Percentiles rank a stretch among this genome's conserved stretches.
Conservation (phyloP, 1,140 invertebrate genomes). For the Drosophila elegans region DNA sequence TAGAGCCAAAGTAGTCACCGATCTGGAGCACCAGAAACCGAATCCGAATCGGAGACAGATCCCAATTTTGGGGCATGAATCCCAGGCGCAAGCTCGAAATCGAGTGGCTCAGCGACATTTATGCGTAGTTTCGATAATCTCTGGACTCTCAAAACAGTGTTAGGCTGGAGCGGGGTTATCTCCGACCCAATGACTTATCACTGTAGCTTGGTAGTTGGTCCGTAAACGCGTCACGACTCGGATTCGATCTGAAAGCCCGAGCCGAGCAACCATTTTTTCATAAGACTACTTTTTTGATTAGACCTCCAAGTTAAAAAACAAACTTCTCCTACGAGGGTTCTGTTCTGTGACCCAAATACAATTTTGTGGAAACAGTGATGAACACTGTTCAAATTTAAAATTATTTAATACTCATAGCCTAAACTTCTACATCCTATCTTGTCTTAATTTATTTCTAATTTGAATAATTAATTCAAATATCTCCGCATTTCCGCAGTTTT, state of each 20-base stretch:
- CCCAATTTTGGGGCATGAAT: conserved; percentile 2
- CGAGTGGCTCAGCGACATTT: background rate
- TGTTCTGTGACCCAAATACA: background rate
- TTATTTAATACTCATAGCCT: background rate
- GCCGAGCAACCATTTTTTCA: background rate
- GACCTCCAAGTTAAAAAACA: background rate
- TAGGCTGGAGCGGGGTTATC: conserved; percentile 39
- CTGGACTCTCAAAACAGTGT: conserved; percentile 21
- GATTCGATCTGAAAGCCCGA: background rate
- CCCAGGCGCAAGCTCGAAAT: conserved; percentile 2
- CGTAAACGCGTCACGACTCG: conserved; percentile 19
- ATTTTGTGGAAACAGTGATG: too few species aligned
- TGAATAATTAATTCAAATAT: too few species aligned
- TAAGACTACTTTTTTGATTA: conserved; percentile 1
- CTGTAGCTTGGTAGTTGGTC: conserved; percentile 37
- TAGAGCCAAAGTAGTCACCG: background rate
- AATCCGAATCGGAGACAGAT: conserved; percentile 1
- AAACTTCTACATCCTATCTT: too few species aligned
- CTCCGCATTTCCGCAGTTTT: too few species aligned
- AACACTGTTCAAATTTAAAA: background rate
- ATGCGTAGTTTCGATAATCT: conserved; percentile 34
- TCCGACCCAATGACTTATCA: conserved; percentile 37
- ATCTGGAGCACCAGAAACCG: background rate
- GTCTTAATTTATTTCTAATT: too few species aligned
- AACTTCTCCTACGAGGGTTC: background rate